Base-by-base conservation (phyloP, 2,797 vertebrate species). In the Aselliscus stoliczkanus region DNA sequence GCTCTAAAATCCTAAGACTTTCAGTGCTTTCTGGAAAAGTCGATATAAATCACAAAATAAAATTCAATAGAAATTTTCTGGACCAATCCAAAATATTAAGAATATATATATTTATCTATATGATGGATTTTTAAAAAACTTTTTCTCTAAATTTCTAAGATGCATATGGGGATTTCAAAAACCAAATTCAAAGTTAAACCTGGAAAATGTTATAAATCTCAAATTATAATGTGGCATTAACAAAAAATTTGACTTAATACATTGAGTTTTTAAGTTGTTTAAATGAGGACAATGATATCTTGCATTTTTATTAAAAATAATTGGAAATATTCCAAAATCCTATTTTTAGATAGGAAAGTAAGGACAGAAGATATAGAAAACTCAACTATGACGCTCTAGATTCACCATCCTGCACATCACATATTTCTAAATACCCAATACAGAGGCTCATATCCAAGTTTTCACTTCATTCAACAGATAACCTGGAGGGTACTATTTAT, bases 1-100 rank as follows among this genome's bases (percentile, higher is more conserved):
- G 54, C 47, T 79, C 37, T 72, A 89, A 93, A 93, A 65, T 65
- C 90, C 39, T 79, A 93, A 93, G 47, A 64, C 20, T 88, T 64
- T 34, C 65, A 75, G 69, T 88, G 54, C 23, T 83, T 95, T 92
- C 84, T 85, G 44, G 60, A 83, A 92, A 87, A 75, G 44, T 44
- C n/a, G n/a, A 64, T 44, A 94, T 54, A 69, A 69, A 75, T 81
- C 39, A 64, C 73, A 93, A 93, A 83, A 90, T 31, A 79, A 77
- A 89, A 89, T 58, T 77, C 25, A 94, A 83, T 34, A 79, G 58
- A 88, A 75, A 83, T 73, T 64, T 92, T 50, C 69, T 79, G 17
- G 9, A 84, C 44, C 34, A 90, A 79, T 75, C 2, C 34, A 89
- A 90, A 94, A 90, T 75, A 87, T 18, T 82, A 65, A 93, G 37